These are phyloP conservation scores for Isotomurus palustris DNA, from an alignment of 2,888 invertebrate genomes.

Conservation along the genomic window DNA sequence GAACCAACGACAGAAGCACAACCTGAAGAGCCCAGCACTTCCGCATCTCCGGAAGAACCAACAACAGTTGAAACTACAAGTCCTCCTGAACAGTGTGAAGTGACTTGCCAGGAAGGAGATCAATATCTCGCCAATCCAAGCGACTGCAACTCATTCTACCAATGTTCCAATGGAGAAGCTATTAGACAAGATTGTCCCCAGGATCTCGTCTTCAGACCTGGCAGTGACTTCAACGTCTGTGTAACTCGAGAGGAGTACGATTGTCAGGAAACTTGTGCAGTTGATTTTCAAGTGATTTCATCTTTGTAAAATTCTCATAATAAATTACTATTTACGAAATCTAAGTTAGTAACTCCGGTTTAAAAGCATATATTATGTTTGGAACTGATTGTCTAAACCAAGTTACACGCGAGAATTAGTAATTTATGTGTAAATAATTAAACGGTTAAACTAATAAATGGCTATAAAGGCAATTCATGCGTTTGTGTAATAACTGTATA, in stretches of 20 bases:
- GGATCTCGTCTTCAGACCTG: conserved; percentile 8
- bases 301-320: too few species aligned
- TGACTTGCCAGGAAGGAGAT: conserved; percentile 7
- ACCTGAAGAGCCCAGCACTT: background rate
- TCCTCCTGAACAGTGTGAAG: background rate
- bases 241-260: conserved; percentile 9
- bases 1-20: background rate
- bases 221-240: conserved; percentile 8
- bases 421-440: too few species aligned
- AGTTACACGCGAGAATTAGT: too few species aligned
- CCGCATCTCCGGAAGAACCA: background rate
- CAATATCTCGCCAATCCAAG: conserved; percentile 12
- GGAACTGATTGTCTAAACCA: too few species aligned
- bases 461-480: too few species aligned
- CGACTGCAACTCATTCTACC: conserved; percentile 12
- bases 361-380: too few species aligned
- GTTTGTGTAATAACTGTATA: too few species aligned
- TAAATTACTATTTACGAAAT: too few species aligned
- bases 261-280: conserved; percentile 10
- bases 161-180: conserved; percentile 15
- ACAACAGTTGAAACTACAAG: background rate
- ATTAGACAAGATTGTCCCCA: conserved; percentile 7
- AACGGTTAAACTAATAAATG: too few species aligned
- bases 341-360: too few species aligned
- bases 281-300: too few species aligned